phyloP scores from a whole-genome alignment of 2,113 vertebrate genomes.

The Eubucco bourcierii region DNA sequence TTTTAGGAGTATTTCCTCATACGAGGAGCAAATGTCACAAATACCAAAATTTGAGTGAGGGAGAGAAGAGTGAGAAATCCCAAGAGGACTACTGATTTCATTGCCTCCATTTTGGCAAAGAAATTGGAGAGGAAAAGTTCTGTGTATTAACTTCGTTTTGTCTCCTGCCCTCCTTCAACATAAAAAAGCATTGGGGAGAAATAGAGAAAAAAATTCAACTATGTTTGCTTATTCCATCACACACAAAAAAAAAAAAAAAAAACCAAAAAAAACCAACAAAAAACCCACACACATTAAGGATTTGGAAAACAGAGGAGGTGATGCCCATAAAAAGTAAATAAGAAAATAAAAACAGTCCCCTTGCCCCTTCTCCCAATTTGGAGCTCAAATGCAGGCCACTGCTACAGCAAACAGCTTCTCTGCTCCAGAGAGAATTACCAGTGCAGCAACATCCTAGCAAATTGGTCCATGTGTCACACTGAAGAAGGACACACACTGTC shows the following conservation, averaged over 20 bases:
- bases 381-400: neutral
- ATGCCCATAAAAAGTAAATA: slow-evolving; percentile 53
- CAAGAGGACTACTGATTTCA: slow-evolving; percentile 37
- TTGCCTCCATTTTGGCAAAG: slow-evolving; percentile 53
- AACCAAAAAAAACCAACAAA: no score
- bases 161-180: neutral
- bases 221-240: slow-evolving; percentile 3
- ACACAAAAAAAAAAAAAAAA: neutral
- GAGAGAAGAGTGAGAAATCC: neutral
- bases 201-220: neutral
- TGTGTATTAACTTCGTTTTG: slow-evolving; percentile 27
- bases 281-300: neutral
- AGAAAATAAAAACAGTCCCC: slow-evolving; percentile 4
- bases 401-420: neutral
- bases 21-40: slow-evolving; percentile 77
- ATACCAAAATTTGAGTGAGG: slow-evolving; percentile 62
- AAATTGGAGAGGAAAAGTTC: slow-evolving; percentile 35
- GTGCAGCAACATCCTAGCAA: neutral
- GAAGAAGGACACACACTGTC: neutral
- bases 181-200: neutral
- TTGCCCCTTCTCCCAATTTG: slow-evolving; percentile 52
- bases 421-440: slow-evolving; percentile 1
- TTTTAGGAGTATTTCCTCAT: slow-evolving; percentile 75
- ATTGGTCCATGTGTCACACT: accelerated
- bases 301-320: slow-evolving; percentile 1